Conservation (phyloP, 1,140 invertebrate genomes). For the Camponotus pennsylvanicus region DNA sequence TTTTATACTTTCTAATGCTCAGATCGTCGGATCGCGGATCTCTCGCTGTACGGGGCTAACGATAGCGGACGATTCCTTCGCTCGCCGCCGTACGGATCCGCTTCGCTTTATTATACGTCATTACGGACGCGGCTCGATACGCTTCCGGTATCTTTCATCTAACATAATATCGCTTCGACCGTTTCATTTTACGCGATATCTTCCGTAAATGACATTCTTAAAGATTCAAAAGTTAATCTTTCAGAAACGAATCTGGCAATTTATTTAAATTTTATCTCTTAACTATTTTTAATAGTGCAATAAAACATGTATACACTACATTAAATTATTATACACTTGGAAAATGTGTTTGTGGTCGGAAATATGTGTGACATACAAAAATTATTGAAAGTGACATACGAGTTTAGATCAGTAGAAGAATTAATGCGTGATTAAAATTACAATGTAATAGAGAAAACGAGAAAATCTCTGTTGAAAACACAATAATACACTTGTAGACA, state of each 20-base stretch:
- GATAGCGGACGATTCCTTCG: conserved; percentile 59
- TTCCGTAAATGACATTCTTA: neutral
- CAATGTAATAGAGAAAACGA: conserved; percentile 17
- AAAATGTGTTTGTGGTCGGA: neutral
- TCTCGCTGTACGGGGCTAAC: conserved; percentile 65
- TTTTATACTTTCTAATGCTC: conserved; percentile 74
- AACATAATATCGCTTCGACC: conserved; percentile 20
- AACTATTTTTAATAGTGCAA: neutral
- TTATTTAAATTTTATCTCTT: neutral
- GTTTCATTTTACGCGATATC: conserved; percentile 1
- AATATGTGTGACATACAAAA: neutral
- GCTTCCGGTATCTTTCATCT: conserved; percentile 46
- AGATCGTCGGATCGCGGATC: conserved; percentile 17
- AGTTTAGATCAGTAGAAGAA: conserved; percentile 17
- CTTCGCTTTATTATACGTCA: conserved; percentile 34
- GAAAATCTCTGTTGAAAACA: conserved; percentile 30
- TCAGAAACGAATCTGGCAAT: neutral
- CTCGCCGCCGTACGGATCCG: conserved; percentile 13
- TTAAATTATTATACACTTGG: neutral
- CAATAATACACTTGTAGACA: conserved; percentile 54
- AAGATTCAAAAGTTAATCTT: neutral
- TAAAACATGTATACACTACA: neutral
- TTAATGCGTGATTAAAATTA: conserved; percentile 22
- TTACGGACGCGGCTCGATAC: conserved; percentile 21
- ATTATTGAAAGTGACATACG: conserved; percentile 1